Percentiles rank a stretch among this genome's conserved stretches.
Conservation (phyloP, 2,888 invertebrate genomes). For the Nephrotoma guestfalica region DNA sequence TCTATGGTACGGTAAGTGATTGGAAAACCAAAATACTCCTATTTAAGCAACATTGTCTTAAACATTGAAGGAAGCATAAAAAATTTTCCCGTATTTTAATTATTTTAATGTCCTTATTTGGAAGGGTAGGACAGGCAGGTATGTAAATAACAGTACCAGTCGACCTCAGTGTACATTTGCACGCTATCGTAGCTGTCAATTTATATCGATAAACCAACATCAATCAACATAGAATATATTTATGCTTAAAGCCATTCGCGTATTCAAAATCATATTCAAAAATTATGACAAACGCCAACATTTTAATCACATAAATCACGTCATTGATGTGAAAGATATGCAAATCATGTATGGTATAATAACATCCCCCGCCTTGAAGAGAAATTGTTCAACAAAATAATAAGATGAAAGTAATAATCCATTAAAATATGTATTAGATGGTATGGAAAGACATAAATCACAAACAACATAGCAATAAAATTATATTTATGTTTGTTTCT, state of each 20-base stretch:
- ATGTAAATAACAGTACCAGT: neutral
- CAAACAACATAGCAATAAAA: neutral
- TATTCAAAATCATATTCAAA: neutral
- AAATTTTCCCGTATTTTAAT: neutral
- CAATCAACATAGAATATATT: neutral
- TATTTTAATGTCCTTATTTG: neutral
- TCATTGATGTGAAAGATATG: neutral
- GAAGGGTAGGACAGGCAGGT: neutral
- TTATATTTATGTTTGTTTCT: neutral
- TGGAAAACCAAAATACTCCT: neutral
- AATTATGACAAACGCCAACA: neutral
- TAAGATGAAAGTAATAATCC: neutral
- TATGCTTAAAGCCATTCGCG: neutral
- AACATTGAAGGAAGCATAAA: neutral
- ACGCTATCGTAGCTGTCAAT: neutral
- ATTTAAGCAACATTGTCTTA: neutral
- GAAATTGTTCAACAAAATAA: neutral
- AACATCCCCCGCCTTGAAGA: neutral
- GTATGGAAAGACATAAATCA: neutral
- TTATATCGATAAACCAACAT: neutral
- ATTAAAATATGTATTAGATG: neutral
- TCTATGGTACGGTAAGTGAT: neutral
- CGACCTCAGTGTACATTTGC: neutral
- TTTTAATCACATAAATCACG: neutral
- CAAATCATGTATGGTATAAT: neutral